Percentiles rank a stretch among this genome's conserved stretches.
Evolutionary conservation across 2,888 invertebrate species (phyloP).

Genomic region (Oxytorus armatus): DNA sequence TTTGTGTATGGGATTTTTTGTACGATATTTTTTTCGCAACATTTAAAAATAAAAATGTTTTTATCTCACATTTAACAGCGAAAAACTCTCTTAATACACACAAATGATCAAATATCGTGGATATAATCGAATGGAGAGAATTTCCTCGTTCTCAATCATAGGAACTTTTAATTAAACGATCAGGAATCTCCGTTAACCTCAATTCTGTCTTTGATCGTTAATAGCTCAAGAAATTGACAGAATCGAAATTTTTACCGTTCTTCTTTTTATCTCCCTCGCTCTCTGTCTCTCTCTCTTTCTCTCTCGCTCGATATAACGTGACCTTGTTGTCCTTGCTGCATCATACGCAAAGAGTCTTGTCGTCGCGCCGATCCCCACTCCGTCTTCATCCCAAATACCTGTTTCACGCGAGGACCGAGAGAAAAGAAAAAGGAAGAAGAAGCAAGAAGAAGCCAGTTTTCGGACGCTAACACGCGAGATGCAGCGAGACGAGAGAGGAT

Average conservation of each 20-base stretch:
- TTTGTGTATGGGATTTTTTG: too few relatives aligned
- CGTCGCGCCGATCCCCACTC: slow-evolving; percentile 68
- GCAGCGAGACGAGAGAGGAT: slow-evolving; percentile 11
- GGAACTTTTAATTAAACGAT: too few relatives aligned
- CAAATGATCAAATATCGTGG: too few relatives aligned
- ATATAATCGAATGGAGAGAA: too few relatives aligned
- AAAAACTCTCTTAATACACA: too few relatives aligned
- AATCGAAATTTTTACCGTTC: slow-evolving; percentile 38
- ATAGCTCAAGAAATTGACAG: slow-evolving; percentile 4
- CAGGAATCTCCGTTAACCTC: too few relatives aligned
- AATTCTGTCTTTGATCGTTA: too few relatives aligned
- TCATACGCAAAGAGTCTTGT: slow-evolving; percentile 54
- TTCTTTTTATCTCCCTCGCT: slow-evolving; percentile 3
- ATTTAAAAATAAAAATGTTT: too few relatives aligned
- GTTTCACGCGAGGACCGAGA: slow-evolving; percentile 73
- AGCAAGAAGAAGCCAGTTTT: slow-evolving; percentile 53
- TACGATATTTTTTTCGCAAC: too few relatives aligned
- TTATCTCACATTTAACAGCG: too few relatives aligned
- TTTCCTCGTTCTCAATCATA: too few relatives aligned
- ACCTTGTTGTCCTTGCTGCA: slow-evolving; percentile 61
- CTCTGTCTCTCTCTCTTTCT: slow-evolving; percentile 5
- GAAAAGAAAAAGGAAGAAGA: slow-evolving; percentile 42
- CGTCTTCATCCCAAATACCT: slow-evolving; percentile 72
- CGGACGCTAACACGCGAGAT: slow-evolving; percentile 6
- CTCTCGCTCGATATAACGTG: slow-evolving; percentile 49